These are phyloP conservation scores for Umimayanthus chanpuru DNA, from an alignment of 92 coral and sea anemone species.

Conservation along the genomic window DNA sequence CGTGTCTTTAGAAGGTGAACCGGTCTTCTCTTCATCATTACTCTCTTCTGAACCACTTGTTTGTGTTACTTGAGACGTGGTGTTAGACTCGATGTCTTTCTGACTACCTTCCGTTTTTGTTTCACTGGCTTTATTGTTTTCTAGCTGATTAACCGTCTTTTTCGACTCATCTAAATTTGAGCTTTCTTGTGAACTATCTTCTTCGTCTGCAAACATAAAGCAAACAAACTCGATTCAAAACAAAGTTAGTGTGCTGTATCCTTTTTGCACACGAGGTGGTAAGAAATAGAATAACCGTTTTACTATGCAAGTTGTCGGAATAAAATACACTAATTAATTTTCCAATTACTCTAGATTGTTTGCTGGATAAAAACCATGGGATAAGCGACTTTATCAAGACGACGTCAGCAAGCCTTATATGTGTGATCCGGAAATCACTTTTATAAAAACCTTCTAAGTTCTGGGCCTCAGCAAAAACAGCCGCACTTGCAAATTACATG, in stretches of 20 bases:
- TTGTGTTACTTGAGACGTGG: neutral
- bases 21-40: neutral
- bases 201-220: constrained; percentile 6
- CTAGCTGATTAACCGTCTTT: neutral
- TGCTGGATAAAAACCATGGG: no score
- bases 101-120: neutral
- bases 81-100: neutral
- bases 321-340: no score
- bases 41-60: neutral
- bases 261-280: neutral
- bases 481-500: no score
- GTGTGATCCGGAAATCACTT: no score
- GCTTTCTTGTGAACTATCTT: neutral
- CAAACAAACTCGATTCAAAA: neutral
- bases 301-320: no score
- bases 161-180: neutral
- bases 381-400: no score
- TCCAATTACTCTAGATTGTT: no score
- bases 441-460: no score
- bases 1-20: neutral
- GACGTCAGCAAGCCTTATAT: no score
- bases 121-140: neutral
- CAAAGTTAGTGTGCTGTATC: neutral
- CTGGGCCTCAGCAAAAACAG: no score
- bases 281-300: neutral